Base-by-base conservation (phyloP, 1,140 invertebrate species). In the Drosophila eugracilis region DNA sequence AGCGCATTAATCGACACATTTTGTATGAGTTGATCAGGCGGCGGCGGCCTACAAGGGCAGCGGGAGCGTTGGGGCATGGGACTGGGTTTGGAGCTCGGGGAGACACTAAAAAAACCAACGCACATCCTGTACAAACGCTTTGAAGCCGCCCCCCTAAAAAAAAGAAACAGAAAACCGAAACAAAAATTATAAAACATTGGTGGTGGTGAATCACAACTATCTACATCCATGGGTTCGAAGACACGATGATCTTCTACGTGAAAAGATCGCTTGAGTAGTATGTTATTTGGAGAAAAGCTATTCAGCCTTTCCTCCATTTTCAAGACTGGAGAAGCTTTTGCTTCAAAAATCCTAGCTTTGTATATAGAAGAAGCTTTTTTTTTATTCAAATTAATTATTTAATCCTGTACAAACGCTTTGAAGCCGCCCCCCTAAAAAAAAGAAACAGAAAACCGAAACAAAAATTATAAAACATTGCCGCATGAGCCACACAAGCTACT, bases 1-100 rank as follows among this genome's bases (percentile, higher is more conserved):
- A 86, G 81, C 81, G 78, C 81, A 88, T 86, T 86, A 86, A 86
- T 86, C 81, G 81, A 86, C 81, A 85, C 81, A 86, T 85, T 86
- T 81, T 83, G 78, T 81, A 57, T 44, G 78, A 80, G 76, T 75
- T 76, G 72, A 86, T 85, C 80, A 66, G 77, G 54, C 73, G 58
- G 52, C 32, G 77, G 54, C 73, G 58, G 52, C 32, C 5, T 15
- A 41, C 52, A 21, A 44, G 42, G 42, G 7, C 10, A 44, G 36
- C 5, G 14, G 36, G 22, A 34, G 28, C 10, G 36, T 17, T 12
- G 15, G 19, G 1, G 34, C 7, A 10, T 0, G 12, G 5, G 34
- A n/a, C n/a, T n/a, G 34, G 34, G 34, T 1, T 37, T 24, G 19
- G 42, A 39, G 42, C 37, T 24, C 36, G 54, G 14, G 24, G 67